Conservation (phyloP, 2,113 vertebrate species). For the Forbesichthys agassizii region DNA sequence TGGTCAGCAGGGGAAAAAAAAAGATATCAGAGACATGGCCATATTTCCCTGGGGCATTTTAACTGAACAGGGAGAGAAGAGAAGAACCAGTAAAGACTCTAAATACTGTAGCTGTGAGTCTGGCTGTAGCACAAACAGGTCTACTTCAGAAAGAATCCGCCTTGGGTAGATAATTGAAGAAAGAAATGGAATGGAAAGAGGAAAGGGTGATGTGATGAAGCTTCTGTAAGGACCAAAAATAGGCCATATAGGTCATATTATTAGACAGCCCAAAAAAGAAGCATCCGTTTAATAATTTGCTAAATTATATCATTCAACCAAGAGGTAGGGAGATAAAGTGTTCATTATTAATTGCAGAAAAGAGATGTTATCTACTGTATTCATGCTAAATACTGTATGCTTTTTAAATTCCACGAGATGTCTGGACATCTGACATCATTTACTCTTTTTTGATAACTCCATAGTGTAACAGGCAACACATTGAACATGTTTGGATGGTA, state of each 20-base stretch:
- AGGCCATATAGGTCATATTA: constrained; percentile 34
- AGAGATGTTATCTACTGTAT: not conserved
- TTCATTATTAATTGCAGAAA: not conserved
- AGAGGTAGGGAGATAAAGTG: not conserved
- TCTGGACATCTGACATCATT: not conserved
- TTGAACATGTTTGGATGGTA: not conserved
- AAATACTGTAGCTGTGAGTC: constrained; percentile 60
- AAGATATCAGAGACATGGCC: constrained; percentile 58
- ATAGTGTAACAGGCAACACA: not conserved
- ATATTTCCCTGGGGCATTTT: constrained; percentile 72
- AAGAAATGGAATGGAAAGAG: constrained; percentile 54
- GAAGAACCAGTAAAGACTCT: constrained; percentile 61
- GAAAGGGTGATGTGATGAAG: constrained; percentile 61
- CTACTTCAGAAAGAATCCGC: constrained; percentile 45
- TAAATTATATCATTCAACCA: constrained; percentile 12
- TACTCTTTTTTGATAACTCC: not conserved
- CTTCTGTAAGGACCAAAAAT: constrained; percentile 67
- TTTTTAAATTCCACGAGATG: not conserved
- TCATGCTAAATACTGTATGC: not conserved
- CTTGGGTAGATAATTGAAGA: constrained; percentile 53
- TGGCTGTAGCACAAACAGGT: constrained; percentile 67
- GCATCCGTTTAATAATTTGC: constrained; percentile 43
- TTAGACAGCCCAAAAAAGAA: constrained; percentile 39
- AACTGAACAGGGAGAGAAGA: constrained; percentile 56
- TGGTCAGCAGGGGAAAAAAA: constrained; percentile 53